Conservation (phyloP, 2,113 vertebrate species). For the Spilogale gracilis region DNA sequence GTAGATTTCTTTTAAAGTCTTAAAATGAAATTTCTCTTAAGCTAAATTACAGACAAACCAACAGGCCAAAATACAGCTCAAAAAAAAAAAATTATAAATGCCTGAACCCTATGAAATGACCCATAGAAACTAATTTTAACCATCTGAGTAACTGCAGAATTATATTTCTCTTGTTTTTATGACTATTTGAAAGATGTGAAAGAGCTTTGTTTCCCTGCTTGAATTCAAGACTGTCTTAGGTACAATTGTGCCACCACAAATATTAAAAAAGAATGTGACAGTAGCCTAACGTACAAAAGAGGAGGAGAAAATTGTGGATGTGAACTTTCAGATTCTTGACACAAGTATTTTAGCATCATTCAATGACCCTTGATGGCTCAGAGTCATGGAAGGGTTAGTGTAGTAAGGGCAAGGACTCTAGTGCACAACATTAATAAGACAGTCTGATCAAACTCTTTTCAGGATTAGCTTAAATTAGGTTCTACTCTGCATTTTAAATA, state of each 20-base stretch:
- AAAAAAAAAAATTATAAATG: conserved; percentile 8
- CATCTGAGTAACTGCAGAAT: conserved; percentile 23
- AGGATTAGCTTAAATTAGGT: background rate
- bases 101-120: background rate
- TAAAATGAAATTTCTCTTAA: conserved; percentile 49
- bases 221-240: conserved; percentile 35
- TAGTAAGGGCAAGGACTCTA: background rate
- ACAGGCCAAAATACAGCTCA: background rate
- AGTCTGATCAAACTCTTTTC: background rate
- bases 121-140: conserved; percentile 30
- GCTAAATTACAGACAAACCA: background rate
- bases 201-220: conserved; percentile 53
- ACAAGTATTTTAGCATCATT: background rate
- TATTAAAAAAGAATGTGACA: conserved; percentile 55
- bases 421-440: background rate
- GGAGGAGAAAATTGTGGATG: conserved; percentile 51
- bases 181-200: conserved; percentile 29
- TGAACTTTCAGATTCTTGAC: conserved; percentile 53
- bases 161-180: conserved; percentile 33
- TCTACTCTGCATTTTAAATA: conserved; percentile 28
- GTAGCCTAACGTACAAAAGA: conserved; percentile 26
- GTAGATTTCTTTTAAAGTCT: background rate
- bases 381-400: background rate
- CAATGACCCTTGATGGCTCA: conserved; percentile 2
- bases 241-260: conserved; percentile 13